Percentiles rank a stretch among this genome's conserved stretches.
Evolutionary conservation across 2,113 vertebrate species (phyloP).

Genomic region (Pardalotus punctatus): DNA sequence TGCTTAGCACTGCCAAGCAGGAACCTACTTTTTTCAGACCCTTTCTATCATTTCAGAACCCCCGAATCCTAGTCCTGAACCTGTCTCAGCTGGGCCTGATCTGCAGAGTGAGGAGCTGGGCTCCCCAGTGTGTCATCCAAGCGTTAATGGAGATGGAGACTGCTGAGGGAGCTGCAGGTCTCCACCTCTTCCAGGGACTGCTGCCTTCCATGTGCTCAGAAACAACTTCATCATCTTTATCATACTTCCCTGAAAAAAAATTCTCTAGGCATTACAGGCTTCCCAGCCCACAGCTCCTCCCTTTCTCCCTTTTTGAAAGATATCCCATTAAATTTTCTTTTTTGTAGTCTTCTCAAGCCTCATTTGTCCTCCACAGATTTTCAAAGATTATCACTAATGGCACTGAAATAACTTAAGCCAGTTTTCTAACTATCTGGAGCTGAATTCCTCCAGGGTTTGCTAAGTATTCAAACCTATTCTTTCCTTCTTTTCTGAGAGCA

Average conservation of each 20-base stretch:
- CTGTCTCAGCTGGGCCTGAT: background rate
- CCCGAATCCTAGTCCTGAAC: background rate
- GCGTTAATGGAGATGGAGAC: background rate
- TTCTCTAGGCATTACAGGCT: background rate
- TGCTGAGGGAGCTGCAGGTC: background rate
- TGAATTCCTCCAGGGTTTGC: slow-evolving; percentile 15
- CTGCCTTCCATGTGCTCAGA: background rate
- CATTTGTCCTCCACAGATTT: slow-evolving; percentile 33
- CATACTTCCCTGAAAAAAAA: background rate
- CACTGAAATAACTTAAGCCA: slow-evolving; percentile 17
- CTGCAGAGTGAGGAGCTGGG: background rate
- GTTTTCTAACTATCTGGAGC: background rate
- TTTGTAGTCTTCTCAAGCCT: slow-evolving; percentile 11
- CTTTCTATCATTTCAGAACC: background rate
- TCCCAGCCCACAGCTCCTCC: background rate
- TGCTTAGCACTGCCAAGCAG: background rate
- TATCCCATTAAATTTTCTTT: background rate
- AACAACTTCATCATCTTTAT: background rate
- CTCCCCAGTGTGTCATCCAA: background rate
- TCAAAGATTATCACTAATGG: slow-evolving; percentile 37
- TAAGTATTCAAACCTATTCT: background rate
- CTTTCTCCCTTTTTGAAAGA: background rate
- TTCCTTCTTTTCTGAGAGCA: background rate
- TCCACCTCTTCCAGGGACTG: background rate
- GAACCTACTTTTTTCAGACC: background rate